Conservation (phyloP, 2,113 vertebrate genomes). For the Pseudopipra pipra region DNA sequence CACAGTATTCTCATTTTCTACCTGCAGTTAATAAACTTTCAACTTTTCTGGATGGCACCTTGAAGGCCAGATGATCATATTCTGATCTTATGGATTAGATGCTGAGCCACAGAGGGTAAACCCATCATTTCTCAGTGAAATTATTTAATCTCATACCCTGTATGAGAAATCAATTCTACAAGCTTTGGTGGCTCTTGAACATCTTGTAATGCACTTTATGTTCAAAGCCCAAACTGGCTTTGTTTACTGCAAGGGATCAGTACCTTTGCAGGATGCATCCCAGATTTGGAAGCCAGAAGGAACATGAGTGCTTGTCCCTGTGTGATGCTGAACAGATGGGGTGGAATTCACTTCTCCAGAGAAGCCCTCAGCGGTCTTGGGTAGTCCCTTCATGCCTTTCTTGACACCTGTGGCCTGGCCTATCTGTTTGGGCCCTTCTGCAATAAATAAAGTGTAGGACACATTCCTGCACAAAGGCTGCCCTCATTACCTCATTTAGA, state of each 20-base stretch:
- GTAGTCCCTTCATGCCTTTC: not conserved
- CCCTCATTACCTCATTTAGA: not conserved
- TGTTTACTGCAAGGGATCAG: not conserved
- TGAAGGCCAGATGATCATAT: not conserved
- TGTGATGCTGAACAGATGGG: not conserved
- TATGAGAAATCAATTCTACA: not conserved
- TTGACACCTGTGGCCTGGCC: not conserved
- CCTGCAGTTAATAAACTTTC: not conserved
- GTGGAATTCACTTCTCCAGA: not conserved
- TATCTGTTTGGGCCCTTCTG: not conserved
- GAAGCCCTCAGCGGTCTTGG: not conserved
- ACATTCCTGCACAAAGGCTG: not conserved
- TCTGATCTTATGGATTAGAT: not conserved
- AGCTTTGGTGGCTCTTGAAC: not conserved
- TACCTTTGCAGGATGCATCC: not conserved
- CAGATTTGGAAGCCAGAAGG: not conserved
- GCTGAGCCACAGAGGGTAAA: not conserved
- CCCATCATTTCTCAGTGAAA: not conserved
- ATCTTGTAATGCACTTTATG: not conserved
- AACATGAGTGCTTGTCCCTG: not conserved
- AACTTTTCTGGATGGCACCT: not conserved
- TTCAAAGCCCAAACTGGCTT: not conserved
- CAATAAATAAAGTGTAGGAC: accelerated
- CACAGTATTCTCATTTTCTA: not conserved
- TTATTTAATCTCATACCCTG: not conserved